These are phyloP conservation scores for Pseudachorutes palmiensis DNA, from an alignment of 1,140 invertebrate genomes.

Conservation along the genomic window DNA sequence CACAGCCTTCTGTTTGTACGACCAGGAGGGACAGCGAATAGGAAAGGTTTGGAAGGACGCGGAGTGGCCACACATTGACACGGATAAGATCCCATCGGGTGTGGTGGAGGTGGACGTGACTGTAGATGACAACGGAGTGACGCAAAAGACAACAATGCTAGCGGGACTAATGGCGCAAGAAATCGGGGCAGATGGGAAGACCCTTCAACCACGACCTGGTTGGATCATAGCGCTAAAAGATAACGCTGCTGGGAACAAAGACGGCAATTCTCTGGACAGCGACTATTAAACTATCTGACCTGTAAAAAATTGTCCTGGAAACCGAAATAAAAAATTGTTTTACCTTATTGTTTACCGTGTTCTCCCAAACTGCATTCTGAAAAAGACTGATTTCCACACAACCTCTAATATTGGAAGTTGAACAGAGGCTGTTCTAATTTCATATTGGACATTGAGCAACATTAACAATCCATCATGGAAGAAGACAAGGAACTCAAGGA, in stretches of 20 bases:
- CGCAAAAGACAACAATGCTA: slow-evolving; percentile 16
- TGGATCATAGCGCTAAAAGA: slow-evolving; percentile 17
- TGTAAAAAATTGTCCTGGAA: too few relatives aligned
- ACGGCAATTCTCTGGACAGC: not conserved
- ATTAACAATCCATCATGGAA: too few relatives aligned
- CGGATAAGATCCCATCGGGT: not conserved
- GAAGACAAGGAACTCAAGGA: too few relatives aligned
- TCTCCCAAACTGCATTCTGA: too few relatives aligned
- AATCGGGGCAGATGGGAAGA: slow-evolving; percentile 6
- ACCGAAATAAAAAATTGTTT: too few relatives aligned
- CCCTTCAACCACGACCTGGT: slow-evolving; percentile 12
- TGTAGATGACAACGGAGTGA: slow-evolving; percentile 9
- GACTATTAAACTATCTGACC: not conserved
- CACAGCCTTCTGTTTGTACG: slow-evolving; percentile 13
- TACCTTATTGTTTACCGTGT: too few relatives aligned
- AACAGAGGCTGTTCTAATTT: too few relatives aligned
- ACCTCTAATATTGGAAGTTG: too few relatives aligned
- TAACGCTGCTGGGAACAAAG: not conserved
- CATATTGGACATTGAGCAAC: too few relatives aligned
- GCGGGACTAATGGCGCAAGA: slow-evolving; percentile 14
- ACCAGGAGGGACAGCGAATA: slow-evolving; percentile 15
- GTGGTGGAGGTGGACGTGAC: slow-evolving; percentile 12
- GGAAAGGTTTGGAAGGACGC: not conserved
- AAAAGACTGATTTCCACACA: too few relatives aligned
- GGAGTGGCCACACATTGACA: not conserved